Percentiles rank a stretch among this genome's conserved stretches.
These are phyloP conservation scores for Tiliacea citrago DNA, from an alignment of 2,888 invertebrate genomes.

Conservation along the genomic window DNA sequence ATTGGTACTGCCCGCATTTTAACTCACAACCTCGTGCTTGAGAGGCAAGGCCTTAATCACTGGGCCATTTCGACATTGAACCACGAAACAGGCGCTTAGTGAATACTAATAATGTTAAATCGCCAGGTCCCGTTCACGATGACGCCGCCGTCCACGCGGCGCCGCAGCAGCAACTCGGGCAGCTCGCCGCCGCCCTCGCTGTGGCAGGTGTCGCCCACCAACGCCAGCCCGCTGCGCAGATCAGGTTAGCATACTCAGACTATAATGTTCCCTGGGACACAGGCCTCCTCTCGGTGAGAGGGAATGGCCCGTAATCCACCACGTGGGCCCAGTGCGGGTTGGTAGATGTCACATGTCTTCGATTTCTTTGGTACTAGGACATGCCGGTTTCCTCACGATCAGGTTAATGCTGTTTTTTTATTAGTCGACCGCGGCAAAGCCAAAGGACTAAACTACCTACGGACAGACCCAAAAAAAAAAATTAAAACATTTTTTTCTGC, in stretches of 20 bases:
- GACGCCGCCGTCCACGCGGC: slow-evolving; percentile 94
- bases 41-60: background rate
- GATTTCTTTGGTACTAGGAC: too few relatives aligned
- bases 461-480: too few relatives aligned
- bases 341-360: too few relatives aligned
- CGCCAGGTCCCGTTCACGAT: slow-evolving; percentile 94
- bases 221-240: slow-evolving; percentile 93
- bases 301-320: too few relatives aligned
- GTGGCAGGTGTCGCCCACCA: slow-evolving; percentile 96
- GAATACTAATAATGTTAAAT: background rate
- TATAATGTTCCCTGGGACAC: too few relatives aligned
- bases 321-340: too few relatives aligned
- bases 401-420: background rate
- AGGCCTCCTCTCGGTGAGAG: too few relatives aligned
- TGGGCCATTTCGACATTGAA: background rate
- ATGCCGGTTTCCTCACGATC: too few relatives aligned
- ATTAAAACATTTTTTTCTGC: background rate
- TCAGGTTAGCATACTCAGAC: slow-evolving; percentile 84
- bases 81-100: background rate
- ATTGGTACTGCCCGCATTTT: background rate
- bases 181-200: slow-evolving; percentile 94
- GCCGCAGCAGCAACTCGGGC: slow-evolving; percentile 92
- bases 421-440: background rate
- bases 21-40: background rate
- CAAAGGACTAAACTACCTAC: too few relatives aligned